Base-by-base conservation (phyloP, 2,888 invertebrate species). In the Monoplex corrugatus region DNA sequence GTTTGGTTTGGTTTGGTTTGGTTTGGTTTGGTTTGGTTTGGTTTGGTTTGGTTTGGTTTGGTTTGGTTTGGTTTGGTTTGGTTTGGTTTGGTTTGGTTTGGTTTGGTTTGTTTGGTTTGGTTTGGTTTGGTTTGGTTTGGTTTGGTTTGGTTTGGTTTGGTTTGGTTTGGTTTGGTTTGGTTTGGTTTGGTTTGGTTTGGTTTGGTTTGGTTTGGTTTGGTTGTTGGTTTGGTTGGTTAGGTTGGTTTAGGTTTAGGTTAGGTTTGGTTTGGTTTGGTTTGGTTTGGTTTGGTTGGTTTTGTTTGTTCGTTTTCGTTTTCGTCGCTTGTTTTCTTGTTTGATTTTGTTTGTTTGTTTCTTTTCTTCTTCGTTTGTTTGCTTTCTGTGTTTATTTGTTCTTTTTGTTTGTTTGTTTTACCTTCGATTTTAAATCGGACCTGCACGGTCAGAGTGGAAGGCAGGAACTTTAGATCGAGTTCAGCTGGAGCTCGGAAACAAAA, bases 51-150 rank as follows among this genome's bases (percentile, higher is more conserved):
- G n/a, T n/a, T n/a, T n/a, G n/a, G n/a, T n/a, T n/a, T n/a, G n/a
- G n/a, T n/a, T n/a, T n/a, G n/a, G n/a, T n/a, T n/a, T n/a, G n/a
- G 75, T 75, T 50, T 75, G 35, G 57, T 57, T 35, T 75, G 75
- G 13, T 38, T 75, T 75, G 13, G 13, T 35, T 13, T 38, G 68
- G 68, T 1, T 68, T 68, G 23, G n/a, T 6, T 68, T 68, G n/a
- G n/a, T 3, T 68, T 68, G n/a, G 68, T 1, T 63, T 3, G 63
- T 23, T 23, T 3, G 63, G 63, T 63, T 3, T 63, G 63, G 23
- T 16, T 63, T 23, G 63, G 23, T 23, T 16, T 63, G 8, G 63
- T 63, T 63, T 63, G 3, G 8, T n/a, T 63, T 63, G 50, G 63
- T 3, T 63, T 63, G 3, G 28, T 68, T n/a, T 28, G 8, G 23